These are phyloP conservation scores for Scaptomyza pallida DNA, from an alignment of 1,140 invertebrate species.

Conservation along the genomic window DNA sequence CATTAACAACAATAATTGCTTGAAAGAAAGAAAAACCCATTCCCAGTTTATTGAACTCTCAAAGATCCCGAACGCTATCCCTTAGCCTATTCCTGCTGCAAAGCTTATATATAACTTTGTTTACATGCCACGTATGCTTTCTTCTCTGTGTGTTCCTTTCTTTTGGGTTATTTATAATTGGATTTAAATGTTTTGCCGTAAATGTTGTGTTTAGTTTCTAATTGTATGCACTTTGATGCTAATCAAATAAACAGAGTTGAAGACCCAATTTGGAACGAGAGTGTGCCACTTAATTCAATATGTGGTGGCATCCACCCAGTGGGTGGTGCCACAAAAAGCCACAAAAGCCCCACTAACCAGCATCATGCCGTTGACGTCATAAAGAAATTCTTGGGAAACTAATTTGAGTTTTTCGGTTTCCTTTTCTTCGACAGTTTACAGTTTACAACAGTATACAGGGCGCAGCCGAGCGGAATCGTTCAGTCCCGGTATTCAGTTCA, in stretches of 20 bases:
- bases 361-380: constrained; percentile 52
- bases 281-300: constrained; percentile 61
- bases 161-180: constrained; percentile 55
- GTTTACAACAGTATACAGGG: constrained; percentile 60
- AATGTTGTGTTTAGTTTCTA: constrained; percentile 66
- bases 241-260: constrained; percentile 60
- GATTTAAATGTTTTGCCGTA: constrained; percentile 57
- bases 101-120: constrained; percentile 72
- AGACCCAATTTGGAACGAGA: constrained; percentile 59
- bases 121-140: constrained; percentile 39
- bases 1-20: constrained; percentile 59
- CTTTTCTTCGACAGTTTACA: constrained; percentile 25
- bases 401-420: constrained; percentile 35
- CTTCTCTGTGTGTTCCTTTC: constrained; percentile 9
- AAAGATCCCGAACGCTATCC: constrained; percentile 22
- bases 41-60: constrained; percentile 73
- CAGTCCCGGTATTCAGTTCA: constrained; percentile 41
- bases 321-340: constrained; percentile 8
- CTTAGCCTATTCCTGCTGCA: constrained; percentile 10
- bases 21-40: constrained; percentile 41
- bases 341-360: neutral
- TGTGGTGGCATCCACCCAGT: constrained; percentile 11
- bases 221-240: constrained; percentile 69
- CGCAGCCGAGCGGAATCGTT: constrained; percentile 8
- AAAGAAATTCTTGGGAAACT: constrained; percentile 48